Percentiles rank a stretch among this genome's conserved stretches.
Conservation (phyloP, 2,113 vertebrate genomes). For the Malurus cyaneus region DNA sequence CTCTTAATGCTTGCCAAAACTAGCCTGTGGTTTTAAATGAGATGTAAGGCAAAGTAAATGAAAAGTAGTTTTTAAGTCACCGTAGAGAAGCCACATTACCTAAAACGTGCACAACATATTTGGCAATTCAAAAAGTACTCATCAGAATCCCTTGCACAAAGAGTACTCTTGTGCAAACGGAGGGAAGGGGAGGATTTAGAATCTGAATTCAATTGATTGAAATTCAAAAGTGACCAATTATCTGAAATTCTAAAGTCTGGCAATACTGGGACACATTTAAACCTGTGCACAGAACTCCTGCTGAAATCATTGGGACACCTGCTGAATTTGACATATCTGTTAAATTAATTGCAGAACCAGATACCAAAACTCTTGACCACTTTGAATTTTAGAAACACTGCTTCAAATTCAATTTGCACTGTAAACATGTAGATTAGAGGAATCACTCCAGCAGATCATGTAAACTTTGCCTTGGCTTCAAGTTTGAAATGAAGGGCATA, state of each 20-base stretch:
- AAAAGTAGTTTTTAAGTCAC: background rate
- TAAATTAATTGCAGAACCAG: background rate
- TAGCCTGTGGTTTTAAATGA: background rate
- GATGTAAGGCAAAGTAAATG: background rate
- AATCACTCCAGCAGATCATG: background rate
- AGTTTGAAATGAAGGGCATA: background rate
- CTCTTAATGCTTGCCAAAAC: conserved; percentile 5
- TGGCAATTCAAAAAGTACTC: background rate
- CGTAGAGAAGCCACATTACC: background rate
- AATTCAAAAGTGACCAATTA: background rate
- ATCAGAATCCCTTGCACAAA: background rate
- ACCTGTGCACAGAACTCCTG: background rate
- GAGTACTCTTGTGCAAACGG: background rate
- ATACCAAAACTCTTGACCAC: background rate
- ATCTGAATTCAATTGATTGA: background rate
- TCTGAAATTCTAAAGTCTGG: background rate
- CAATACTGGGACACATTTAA: background rate
- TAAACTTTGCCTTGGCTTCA: background rate
- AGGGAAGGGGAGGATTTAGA: background rate
- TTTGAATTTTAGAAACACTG: background rate
- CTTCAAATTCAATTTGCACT: background rate
- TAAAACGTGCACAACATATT: background rate
- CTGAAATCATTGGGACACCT: background rate
- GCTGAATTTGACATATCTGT: background rate
- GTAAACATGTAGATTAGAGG: background rate